Conservation (phyloP, 2,113 vertebrate genomes). For the Phoxinus phoxinus region DNA sequence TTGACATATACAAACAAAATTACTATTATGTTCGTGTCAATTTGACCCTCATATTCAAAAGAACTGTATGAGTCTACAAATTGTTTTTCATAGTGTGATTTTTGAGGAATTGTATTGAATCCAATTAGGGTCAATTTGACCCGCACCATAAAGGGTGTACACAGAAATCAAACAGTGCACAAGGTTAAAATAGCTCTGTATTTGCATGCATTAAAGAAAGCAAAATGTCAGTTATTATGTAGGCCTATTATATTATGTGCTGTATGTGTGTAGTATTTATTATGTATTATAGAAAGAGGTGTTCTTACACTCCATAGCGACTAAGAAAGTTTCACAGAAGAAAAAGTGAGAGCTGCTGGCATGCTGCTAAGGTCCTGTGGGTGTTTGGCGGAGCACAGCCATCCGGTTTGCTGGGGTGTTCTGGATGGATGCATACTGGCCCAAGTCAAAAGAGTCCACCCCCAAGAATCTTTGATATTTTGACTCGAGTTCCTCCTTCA, state of each 20-base stretch:
- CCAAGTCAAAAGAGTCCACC: constrained; percentile 27
- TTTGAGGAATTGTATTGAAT: too few species aligned
- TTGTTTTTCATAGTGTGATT: too few species aligned
- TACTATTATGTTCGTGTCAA: too few species aligned
- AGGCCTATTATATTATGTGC: background rate
- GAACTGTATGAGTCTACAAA: too few species aligned
- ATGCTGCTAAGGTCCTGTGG: background rate
- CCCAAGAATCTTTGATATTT: constrained; percentile 2
- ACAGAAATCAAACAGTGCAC: too few species aligned
- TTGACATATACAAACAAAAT: too few species aligned
- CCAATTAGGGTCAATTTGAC: too few species aligned
- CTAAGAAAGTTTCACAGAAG: background rate
- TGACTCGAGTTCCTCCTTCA: background rate
- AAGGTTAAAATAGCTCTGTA: background rate
- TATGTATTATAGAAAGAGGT: constrained; percentile 5
- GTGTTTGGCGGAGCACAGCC: background rate
- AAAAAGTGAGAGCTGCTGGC: background rate
- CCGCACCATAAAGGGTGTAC: too few species aligned
- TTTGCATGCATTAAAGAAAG: background rate
- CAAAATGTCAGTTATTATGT: background rate
- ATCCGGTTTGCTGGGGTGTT: background rate
- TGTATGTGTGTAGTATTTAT: background rate
- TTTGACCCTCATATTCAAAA: too few species aligned
- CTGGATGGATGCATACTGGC: constrained; percentile 9
- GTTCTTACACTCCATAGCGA: background rate